phyloP scores from a whole-genome alignment of 2,113 vertebrate species.

The Porphyrio hochstetteri region DNA sequence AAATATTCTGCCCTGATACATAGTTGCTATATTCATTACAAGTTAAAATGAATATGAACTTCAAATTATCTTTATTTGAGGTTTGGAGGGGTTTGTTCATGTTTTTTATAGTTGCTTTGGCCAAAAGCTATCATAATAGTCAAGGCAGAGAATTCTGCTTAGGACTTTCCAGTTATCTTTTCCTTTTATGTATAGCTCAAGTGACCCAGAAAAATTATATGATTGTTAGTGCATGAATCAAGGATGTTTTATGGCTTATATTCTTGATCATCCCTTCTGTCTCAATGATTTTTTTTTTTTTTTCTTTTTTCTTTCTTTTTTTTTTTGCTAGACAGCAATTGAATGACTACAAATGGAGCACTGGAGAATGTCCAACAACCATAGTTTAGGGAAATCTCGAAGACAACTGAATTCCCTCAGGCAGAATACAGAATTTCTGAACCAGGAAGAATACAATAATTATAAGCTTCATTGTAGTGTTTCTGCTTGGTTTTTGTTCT shows the following conservation, averaged over 20 bases:
- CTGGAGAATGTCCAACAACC: background rate
- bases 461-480: background rate
- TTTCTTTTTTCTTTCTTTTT: background rate
- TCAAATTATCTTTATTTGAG: background rate
- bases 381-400: background rate
- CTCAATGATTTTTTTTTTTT: background rate
- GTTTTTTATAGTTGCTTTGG: background rate
- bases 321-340: background rate
- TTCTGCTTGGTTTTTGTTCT: background rate
- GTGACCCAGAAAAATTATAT: background rate
- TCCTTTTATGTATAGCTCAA: background rate
- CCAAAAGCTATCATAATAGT: background rate
- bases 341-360: background rate
- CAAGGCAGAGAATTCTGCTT: background rate
- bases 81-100: background rate
- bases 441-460: background rate
- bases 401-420: background rate
- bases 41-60: background rate
- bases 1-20: background rate
- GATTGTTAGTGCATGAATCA: background rate
- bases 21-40: background rate
- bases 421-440: background rate
- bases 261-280: background rate
- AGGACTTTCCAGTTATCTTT: background rate
- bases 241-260: background rate